Conservation (phyloP, 2,888 invertebrate species). For the Lucinisca nassula region DNA sequence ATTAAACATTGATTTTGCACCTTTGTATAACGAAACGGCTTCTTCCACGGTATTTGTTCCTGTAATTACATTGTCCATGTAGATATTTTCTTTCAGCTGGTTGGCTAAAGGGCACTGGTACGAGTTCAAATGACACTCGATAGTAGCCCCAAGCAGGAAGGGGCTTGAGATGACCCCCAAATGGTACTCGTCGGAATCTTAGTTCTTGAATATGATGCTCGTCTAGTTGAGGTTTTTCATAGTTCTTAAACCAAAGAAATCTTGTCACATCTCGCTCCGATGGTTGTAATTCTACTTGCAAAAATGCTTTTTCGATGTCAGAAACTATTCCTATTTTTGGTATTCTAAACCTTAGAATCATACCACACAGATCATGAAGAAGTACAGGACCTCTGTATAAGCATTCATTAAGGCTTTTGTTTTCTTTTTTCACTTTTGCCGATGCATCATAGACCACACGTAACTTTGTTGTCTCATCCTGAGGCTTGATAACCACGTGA, state of each 20-base stretch:
- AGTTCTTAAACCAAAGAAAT: slow-evolving; percentile 19
- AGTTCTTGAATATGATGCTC: neutral
- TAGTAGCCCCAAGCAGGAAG: neutral
- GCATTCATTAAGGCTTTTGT: too few relatives aligned
- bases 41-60: neutral
- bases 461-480: slow-evolving; percentile 1
- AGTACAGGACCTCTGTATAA: slow-evolving; percentile 28
- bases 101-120: neutral
- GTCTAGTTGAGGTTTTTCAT: neutral
- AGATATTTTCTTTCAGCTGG: neutral
- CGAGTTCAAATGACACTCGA: neutral
- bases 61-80: neutral
- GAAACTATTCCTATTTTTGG: neutral
- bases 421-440: too few relatives aligned
- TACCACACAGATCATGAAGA: slow-evolving; percentile 26
- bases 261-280: slow-evolving; percentile 16
- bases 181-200: neutral
- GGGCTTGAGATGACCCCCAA: slow-evolving; percentile 12
- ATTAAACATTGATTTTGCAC: neutral
- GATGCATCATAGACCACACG: too few relatives aligned
- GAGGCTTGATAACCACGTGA: slow-evolving; percentile 24
- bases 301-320: slow-evolving; percentile 23
- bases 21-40: neutral
- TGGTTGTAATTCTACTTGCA: slow-evolving; percentile 1
- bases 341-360: slow-evolving; percentile 27